Evolutionary conservation across 1,140 invertebrate genomes (phyloP).

Genomic region (Sitophilus oryzae): DNA sequence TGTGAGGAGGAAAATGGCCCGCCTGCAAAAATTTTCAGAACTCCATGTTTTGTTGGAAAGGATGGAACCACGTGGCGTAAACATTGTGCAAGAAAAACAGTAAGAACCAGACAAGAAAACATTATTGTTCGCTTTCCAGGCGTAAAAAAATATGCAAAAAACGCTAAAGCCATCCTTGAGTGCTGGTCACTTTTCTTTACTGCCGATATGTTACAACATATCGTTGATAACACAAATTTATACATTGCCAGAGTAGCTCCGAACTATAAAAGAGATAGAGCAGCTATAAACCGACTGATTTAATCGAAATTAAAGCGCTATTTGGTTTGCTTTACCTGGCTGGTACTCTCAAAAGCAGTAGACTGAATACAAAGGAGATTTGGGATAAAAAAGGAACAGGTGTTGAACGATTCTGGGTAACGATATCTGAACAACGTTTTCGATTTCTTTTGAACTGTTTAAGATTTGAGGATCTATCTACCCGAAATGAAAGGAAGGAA

Average conservation of each 20-base stretch:
- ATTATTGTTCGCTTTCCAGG: too few species aligned
- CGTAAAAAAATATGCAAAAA: slow-evolving; percentile 9
- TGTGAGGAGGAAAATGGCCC: too few species aligned
- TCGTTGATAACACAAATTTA: slow-evolving; percentile 1
- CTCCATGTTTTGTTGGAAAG: too few species aligned
- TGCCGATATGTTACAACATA: slow-evolving; percentile 4
- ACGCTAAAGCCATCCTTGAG: background rate
- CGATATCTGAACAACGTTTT: background rate
- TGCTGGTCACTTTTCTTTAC: slow-evolving; percentile 10
- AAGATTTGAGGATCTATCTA: slow-evolving; percentile 34
- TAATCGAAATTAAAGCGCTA: background rate
- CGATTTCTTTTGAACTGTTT: slow-evolving; percentile 15
- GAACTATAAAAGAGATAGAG: background rate
- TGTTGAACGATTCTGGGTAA: background rate
- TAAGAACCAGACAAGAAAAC: too few species aligned
- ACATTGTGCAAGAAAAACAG: slow-evolving; percentile 6
- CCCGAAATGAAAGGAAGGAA: slow-evolving; percentile 31
- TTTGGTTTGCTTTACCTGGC: background rate
- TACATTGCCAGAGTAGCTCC: too few species aligned
- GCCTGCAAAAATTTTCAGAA: too few species aligned
- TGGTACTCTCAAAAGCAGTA: background rate
- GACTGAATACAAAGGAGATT: background rate
- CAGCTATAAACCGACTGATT: background rate
- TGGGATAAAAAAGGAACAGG: background rate
- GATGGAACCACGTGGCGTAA: too few species aligned